Evolutionary conservation across 2,113 vertebrate genomes (phyloP).

Genomic region (Microtus oregoni): DNA sequence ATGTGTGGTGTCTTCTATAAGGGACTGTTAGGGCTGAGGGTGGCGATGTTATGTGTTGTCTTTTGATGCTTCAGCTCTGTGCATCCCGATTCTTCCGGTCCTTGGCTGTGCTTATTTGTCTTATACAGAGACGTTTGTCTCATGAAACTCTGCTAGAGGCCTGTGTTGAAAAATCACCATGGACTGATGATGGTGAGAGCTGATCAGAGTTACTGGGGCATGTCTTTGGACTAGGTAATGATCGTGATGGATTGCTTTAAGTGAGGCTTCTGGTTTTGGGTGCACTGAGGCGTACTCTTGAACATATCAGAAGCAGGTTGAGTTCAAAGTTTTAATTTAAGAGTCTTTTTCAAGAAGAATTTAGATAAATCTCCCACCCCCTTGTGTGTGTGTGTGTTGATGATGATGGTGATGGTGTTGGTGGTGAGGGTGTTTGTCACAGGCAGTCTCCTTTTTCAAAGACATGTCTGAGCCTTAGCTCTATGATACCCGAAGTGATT

Average conservation of each 20-base stretch:
- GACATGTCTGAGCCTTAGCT: background rate
- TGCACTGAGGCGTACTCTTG: background rate
- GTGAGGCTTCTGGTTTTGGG: background rate
- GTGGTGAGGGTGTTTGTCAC: background rate
- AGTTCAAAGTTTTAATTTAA: slow-evolving; percentile 40
- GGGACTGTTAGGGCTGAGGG: background rate
- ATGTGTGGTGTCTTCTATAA: background rate
- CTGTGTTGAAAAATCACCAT: slow-evolving; percentile 16
- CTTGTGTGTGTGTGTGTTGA: background rate
- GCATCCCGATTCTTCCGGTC: background rate
- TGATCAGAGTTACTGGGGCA: background rate
- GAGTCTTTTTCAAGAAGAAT: slow-evolving; percentile 37
- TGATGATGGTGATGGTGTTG: background rate
- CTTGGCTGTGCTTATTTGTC: background rate
- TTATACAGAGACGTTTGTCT: background rate
- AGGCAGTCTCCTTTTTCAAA: background rate
- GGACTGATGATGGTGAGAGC: background rate
- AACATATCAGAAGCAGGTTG: slow-evolving; percentile 12
- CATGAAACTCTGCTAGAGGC: background rate
- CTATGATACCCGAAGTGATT: background rate
- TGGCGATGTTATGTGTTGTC: background rate
- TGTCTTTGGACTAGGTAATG: background rate
- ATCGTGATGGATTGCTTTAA: background rate
- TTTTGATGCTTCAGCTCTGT: background rate
- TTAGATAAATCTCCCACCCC: background rate